These are phyloP conservation scores for Leptinotarsa haldemani DNA, from an alignment of 2,888 invertebrate genomes.

Conservation along the genomic window DNA sequence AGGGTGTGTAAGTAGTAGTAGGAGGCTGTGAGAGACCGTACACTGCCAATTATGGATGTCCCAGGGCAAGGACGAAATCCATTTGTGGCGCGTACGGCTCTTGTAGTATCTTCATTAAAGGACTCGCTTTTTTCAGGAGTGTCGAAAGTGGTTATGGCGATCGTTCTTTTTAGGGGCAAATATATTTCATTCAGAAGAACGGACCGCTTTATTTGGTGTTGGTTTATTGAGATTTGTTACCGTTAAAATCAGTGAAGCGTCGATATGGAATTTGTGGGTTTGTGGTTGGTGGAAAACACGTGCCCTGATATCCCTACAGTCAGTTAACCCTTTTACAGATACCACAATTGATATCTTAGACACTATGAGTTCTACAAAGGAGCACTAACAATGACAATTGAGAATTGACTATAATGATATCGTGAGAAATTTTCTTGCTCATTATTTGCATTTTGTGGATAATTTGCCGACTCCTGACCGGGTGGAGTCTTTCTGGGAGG, in stretches of 20 bases:
- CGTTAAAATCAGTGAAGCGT: neutral
- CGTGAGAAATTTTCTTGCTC: too few relatives aligned
- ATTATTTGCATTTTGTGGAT: too few relatives aligned
- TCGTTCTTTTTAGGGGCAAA: slow-evolving; percentile 33
- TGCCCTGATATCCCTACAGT: neutral
- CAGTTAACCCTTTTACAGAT: too few relatives aligned
- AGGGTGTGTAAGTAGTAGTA: slow-evolving; percentile 52
- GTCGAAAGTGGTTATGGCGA: slow-evolving; percentile 30
- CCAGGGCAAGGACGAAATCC: slow-evolving; percentile 52
- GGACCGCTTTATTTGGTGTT: neutral
- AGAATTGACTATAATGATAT: too few relatives aligned
- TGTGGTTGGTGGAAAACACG: neutral
- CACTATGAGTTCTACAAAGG: too few relatives aligned
- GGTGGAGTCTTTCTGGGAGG: too few relatives aligned
- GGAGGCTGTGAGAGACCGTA: slow-evolving; percentile 29
- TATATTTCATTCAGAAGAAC: slow-evolving; percentile 12
- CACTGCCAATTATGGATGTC: slow-evolving; percentile 50
- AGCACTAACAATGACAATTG: too few relatives aligned
- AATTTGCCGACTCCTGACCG: too few relatives aligned
- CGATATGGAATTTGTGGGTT: neutral
- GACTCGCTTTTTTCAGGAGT: slow-evolving; percentile 34
- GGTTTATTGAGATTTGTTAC: neutral
- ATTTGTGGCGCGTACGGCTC: slow-evolving; percentile 43
- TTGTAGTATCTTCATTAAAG: slow-evolving; percentile 41
- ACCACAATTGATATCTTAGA: too few relatives aligned